These are phyloP conservation scores for Dione vanillae DNA, from an alignment of 2,888 invertebrate species.

Conservation along the genomic window DNA sequence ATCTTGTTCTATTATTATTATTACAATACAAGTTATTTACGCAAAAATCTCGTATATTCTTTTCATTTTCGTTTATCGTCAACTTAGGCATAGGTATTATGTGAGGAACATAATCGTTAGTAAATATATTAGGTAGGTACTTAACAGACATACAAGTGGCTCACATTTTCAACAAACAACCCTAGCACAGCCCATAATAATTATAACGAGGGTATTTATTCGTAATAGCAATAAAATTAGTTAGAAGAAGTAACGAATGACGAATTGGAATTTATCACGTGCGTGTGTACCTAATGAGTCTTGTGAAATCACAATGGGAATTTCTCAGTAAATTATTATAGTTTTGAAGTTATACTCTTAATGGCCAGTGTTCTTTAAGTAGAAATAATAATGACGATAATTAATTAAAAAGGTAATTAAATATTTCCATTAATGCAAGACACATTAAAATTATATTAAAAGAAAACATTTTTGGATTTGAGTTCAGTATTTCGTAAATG, in stretches of 20 bases:
- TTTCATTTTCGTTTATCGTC: no score
- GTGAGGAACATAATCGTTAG: no score
- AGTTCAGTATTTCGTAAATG: not conserved
- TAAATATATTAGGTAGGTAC: no score
- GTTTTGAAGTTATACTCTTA: conserved; percentile 3
- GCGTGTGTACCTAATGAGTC: not conserved
- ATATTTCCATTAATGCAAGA: conserved; percentile 2
- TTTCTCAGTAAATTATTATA: conserved; percentile 12
- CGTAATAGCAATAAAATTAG: not conserved
- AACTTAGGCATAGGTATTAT: no score
- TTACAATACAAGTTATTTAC: no score
- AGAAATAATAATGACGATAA: conserved; percentile 5
- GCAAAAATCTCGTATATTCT: no score
- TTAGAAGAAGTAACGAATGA: not conserved
- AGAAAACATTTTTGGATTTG: not conserved
- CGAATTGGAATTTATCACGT: no score
- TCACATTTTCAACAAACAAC: no score
- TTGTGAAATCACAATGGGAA: conserved; percentile 2
- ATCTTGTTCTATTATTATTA: no score
- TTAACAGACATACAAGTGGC: no score
- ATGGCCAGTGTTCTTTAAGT: not conserved
- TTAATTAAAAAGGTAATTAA: conserved; percentile 23
- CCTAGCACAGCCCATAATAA: not conserved
- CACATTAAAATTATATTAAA: conserved; percentile 10
- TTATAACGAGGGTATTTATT: not conserved